Percentiles rank a stretch among this genome's conserved stretches.
phyloP scores from a whole-genome alignment of 2,113 vertebrate species.

The Antennarius striatus region DNA sequence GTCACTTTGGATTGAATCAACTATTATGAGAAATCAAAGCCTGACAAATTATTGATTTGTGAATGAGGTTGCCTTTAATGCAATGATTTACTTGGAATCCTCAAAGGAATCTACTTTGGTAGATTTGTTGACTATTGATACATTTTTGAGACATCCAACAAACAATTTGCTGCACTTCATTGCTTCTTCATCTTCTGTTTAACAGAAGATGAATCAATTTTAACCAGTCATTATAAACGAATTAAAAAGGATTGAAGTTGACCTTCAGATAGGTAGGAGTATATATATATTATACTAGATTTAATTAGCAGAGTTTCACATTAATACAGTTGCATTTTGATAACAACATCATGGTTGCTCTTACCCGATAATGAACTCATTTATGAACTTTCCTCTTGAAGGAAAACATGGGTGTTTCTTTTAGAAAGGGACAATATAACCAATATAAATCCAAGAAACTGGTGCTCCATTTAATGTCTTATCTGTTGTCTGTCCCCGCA shows the following conservation, averaged over 20 bases:
- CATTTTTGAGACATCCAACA: background rate
- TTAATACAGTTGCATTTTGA: background rate
- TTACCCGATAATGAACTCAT: background rate
- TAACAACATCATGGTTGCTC: background rate
- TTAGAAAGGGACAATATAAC: background rate
- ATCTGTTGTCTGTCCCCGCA: slow-evolving; percentile 9
- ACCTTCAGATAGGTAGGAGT: too few relatives aligned
- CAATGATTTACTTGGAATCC: slow-evolving; percentile 33
- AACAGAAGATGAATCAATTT: too few relatives aligned
- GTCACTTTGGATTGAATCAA: too few relatives aligned
- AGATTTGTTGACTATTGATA: background rate
- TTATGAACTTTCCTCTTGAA: background rate
- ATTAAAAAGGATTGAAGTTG: too few relatives aligned
- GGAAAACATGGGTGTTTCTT: background rate
- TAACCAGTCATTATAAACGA: too few relatives aligned
- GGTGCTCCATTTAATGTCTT: background rate
- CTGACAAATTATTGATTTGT: slow-evolving; percentile 28
- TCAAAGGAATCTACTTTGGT: slow-evolving; percentile 13
- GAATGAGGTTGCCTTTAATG: slow-evolving; percentile 20
- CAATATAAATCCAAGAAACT: background rate
- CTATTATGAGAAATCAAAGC: slow-evolving; percentile 44
- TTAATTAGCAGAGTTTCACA: too few relatives aligned
- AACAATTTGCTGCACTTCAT: too few relatives aligned
- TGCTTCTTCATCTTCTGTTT: too few relatives aligned
- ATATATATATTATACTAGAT: too few relatives aligned